phyloP scores from a whole-genome alignment of 2,888 invertebrate species.

The Mechanitis messenoides region DNA sequence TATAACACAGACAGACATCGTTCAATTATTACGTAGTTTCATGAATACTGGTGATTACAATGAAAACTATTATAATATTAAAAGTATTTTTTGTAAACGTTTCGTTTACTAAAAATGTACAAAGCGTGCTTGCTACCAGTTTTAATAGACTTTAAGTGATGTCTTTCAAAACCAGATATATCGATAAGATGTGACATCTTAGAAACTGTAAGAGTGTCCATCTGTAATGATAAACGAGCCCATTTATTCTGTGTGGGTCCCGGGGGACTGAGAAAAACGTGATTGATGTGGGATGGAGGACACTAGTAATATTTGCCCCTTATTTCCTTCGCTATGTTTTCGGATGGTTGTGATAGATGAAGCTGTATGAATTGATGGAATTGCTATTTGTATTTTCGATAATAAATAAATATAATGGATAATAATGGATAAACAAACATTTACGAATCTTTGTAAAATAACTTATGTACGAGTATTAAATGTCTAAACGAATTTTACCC shows the following conservation, averaged over 20 bases:
- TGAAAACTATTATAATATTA: too few species aligned
- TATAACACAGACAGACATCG: background rate
- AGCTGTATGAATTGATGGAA: constrained; percentile 15
- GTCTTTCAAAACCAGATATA: constrained; percentile 36
- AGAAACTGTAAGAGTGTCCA: constrained; percentile 48
- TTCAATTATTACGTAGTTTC: background rate
- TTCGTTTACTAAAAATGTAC: background rate
- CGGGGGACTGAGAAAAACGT: constrained; percentile 52
- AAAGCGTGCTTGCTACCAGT: constrained; percentile 6
- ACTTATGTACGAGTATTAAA: too few species aligned
- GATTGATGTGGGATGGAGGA: constrained; percentile 62
- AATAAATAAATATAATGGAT: background rate
- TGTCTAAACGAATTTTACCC: too few species aligned
- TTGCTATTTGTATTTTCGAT: constrained; percentile 17
- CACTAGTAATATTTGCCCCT: constrained; percentile 48
- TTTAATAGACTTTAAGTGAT: constrained; percentile 19
- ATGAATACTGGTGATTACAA: too few species aligned
- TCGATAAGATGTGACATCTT: constrained; percentile 46
- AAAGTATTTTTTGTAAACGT: too few species aligned
- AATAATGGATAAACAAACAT: background rate
- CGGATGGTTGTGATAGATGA: constrained; percentile 36
- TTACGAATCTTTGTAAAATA: too few species aligned
- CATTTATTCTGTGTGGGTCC: constrained; percentile 57
- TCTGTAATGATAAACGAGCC: constrained; percentile 68
- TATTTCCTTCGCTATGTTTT: constrained; percentile 42